These are phyloP conservation scores for Phylloscopus collybita DNA, from an alignment of 2,797 vertebrate species.

Conservation along the genomic window DNA sequence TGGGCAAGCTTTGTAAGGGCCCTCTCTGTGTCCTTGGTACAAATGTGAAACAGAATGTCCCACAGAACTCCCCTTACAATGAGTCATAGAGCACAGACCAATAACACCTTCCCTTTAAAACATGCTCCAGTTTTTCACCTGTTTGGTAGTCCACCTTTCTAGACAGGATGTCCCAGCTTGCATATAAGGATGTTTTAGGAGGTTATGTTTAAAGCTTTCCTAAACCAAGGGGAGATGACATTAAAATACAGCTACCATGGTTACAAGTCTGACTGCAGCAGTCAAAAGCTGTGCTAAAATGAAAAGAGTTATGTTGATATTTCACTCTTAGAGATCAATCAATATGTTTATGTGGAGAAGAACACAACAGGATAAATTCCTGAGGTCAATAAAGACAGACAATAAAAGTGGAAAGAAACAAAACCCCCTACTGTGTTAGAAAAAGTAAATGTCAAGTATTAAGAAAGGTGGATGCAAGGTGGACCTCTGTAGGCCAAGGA, in stretches of 20 bases:
- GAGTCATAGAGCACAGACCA: neutral
- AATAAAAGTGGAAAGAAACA: neutral
- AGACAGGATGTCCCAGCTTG: neutral
- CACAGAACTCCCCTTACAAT: neutral
- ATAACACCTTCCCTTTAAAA: neutral
- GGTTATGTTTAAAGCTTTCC: neutral
- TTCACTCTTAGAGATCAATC: neutral
- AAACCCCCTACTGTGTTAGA: neutral
- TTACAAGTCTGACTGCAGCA: neutral
- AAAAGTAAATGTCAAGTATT: neutral
- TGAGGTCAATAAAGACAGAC: neutral
- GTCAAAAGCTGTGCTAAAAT: neutral
- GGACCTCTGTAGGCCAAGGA: neutral
- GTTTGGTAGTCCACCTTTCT: neutral
- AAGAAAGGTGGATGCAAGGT: neutral
- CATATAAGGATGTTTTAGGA: neutral
- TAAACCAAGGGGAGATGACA: neutral
- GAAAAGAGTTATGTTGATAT: neutral
- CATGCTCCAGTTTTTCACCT: neutral
- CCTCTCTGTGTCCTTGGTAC: neutral
- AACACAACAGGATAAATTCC: neutral
- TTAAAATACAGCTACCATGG: neutral
- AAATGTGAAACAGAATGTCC: neutral
- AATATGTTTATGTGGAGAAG: neutral
- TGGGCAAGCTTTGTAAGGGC: neutral